phyloP scores from a whole-genome alignment of 2,113 vertebrate genomes.

The Oryzias melastigma region DNA sequence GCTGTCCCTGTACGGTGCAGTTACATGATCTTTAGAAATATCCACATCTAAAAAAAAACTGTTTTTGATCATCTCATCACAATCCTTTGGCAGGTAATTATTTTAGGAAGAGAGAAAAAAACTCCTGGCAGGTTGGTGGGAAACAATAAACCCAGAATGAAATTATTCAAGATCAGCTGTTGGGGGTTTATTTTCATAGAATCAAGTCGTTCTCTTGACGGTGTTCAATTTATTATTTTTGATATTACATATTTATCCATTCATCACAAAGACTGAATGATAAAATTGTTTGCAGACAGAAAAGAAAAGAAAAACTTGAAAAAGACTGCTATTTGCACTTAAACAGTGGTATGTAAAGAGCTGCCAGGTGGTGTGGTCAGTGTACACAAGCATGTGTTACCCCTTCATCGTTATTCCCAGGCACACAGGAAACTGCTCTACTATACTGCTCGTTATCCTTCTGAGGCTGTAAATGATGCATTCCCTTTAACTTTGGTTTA shows the following conservation, averaged over 20 bases:
- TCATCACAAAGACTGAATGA: no score
- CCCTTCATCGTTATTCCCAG: no score
- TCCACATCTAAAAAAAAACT: slow-evolving; percentile 32
- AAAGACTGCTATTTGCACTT: slow-evolving; percentile 21
- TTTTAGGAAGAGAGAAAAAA: slow-evolving; percentile 13
- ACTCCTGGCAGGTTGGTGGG: slow-evolving; percentile 1
- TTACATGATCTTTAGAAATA: slow-evolving; percentile 30
- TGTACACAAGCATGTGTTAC: not conserved
- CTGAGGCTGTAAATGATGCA: no score
- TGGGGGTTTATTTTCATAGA: slow-evolving; percentile 40
- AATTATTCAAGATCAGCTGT: slow-evolving; percentile 34
- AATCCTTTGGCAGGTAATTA: slow-evolving; percentile 32
- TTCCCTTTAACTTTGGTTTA: no score
- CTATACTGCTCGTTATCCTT: no score
- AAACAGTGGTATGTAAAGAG: slow-evolving; percentile 28
- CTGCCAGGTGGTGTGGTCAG: slow-evolving; percentile 42
- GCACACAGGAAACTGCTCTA: no score
- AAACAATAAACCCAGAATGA: slow-evolving; percentile 33
- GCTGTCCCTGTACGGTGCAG: slow-evolving; percentile 3
- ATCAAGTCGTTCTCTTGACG: slow-evolving; percentile 13
- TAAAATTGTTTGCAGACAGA: not conserved
- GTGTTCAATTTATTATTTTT: not conserved
- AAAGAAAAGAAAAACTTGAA: not conserved
- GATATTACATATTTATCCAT: not conserved
- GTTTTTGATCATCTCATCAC: slow-evolving; percentile 33